A percentile compares a stretch with the other conserved stretches of the same genome.
phyloP scores from a whole-genome alignment of 2,888 invertebrate species.

The Mamestra brassicae region DNA sequence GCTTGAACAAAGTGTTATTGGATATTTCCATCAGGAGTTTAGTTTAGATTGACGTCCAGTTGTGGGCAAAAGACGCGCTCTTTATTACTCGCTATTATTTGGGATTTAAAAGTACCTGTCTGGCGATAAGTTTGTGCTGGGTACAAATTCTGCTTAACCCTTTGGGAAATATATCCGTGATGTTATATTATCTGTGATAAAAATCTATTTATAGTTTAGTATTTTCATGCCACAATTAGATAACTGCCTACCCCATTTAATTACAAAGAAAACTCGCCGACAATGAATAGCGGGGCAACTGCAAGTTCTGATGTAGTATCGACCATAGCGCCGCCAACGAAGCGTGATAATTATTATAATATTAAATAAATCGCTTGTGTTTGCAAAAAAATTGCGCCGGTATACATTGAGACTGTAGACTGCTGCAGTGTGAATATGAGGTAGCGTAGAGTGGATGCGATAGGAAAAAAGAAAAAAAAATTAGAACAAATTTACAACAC shows the following conservation, averaged over 20 bases:
- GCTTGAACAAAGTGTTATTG: no score
- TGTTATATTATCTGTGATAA: no score
- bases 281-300: conserved; percentile 40
- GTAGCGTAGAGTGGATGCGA: conserved; percentile 15
- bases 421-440: conserved; percentile 11
- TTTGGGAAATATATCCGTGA: no score
- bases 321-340: conserved; percentile 59
- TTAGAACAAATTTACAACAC: no score
- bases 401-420: conserved; percentile 46
- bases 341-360: conserved; percentile 80
- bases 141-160: no score
- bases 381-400: conserved; percentile 55
- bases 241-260: neutral
- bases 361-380: conserved; percentile 77
- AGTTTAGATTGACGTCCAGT: no score
- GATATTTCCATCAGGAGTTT: no score
- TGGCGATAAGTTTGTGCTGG: no score
- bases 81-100: no score
- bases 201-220: neutral
- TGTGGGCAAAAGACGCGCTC: no score
- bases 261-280: conserved; percentile 31
- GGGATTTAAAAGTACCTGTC: no score
- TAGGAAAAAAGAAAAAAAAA: neutral
- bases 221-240: neutral
- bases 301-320: conserved; percentile 27